Base-by-base conservation (phyloP, 1,140 invertebrate species). In the Drosophila mojavensis region DNA sequence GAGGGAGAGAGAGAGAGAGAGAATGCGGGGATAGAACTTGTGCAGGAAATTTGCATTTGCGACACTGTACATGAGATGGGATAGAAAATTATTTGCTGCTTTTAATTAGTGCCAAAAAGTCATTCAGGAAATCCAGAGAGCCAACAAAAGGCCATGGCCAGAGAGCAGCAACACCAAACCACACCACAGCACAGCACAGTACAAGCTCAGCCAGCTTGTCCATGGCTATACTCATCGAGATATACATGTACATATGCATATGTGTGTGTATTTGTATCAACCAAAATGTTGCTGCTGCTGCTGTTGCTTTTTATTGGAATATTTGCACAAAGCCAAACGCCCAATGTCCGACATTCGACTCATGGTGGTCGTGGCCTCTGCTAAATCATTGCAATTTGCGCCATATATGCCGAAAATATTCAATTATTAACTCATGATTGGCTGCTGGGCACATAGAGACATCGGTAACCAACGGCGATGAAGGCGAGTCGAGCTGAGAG, bases 71-170 rank as follows among this genome's bases (percentile, higher is more conserved):
- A 72, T 66, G 67, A 70, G 76, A 79, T 84, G 74, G 74, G 66
- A 84, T 68, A 75, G 64, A 75, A 81, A 85, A 86, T 76, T 78
- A 88, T 88, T 88, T 88, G 77, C 77, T 80, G 80, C 79, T 86
- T 88, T 86, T 88, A 88, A 88, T 88, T 88, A 86, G 83, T 88
- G 84, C 77, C 82, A 86, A 88, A 83, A 86, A 80, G 84, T 88
- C 83, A 83, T 79, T 75, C 75, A 86, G 56, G 75, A 82, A 76
- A 75, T 75, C 70, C 66, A 73, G 53, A 70, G 47, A 64, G 43
- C 41, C 30, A 55, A 30, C 17, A 28, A 58, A 66, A 79, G 54
- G 30, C 15, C 26, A 58, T 43, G 61, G 65, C 50, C 60, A 48
- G 43, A 15, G 15, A 7, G 11, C 13, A 33, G 28, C 36, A 33